Percentiles rank a stretch among this genome's conserved stretches.
Evolutionary conservation across 1,140 invertebrate species (phyloP).

Genomic region (Chironomus striatipennis): DNA sequence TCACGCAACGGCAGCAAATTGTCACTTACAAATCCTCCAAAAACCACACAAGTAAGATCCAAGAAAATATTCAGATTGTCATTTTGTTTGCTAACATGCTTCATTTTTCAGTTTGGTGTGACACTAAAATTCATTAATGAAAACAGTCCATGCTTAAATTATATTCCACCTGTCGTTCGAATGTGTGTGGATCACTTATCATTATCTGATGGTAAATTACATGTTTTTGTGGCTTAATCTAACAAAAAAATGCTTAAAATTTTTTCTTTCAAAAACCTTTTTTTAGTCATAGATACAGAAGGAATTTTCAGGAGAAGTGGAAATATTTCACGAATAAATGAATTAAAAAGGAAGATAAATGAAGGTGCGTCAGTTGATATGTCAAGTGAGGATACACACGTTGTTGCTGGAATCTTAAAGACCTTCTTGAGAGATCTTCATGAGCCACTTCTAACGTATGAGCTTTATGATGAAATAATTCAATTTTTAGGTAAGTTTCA

Average conservation of each 20-base stretch:
- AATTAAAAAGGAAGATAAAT: constrained; percentile 78
- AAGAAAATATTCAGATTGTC: background rate
- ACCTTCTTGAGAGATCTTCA: constrained; percentile 88
- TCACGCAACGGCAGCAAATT: constrained; percentile 26
- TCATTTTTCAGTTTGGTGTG: constrained; percentile 89
- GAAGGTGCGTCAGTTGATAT: constrained; percentile 66
- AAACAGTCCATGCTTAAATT: constrained; percentile 59
- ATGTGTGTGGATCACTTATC: constrained; percentile 85
- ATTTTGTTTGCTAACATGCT: constrained; percentile 41
- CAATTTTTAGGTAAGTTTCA: constrained; percentile 71
- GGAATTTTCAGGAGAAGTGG: constrained; percentile 91
- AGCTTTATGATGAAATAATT: constrained; percentile 89
- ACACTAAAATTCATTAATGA: constrained; percentile 84
- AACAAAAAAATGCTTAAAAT: background rate
- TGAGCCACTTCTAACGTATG: constrained; percentile 90
- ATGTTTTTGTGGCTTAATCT: constrained; percentile 24
- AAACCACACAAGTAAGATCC: constrained; percentile 30
- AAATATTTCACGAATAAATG: constrained; percentile 70
- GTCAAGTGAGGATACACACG: constrained; percentile 68
- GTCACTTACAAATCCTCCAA: background rate
- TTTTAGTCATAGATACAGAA: constrained; percentile 83
- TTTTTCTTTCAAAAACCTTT: constrained; percentile 26
- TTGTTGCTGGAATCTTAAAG: constrained; percentile 89
- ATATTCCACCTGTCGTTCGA: constrained; percentile 81
- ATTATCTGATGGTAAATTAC: constrained; percentile 65